Evolutionary conservation across 1,140 invertebrate species (phyloP).

Genomic region (Cydia pomonella): DNA sequence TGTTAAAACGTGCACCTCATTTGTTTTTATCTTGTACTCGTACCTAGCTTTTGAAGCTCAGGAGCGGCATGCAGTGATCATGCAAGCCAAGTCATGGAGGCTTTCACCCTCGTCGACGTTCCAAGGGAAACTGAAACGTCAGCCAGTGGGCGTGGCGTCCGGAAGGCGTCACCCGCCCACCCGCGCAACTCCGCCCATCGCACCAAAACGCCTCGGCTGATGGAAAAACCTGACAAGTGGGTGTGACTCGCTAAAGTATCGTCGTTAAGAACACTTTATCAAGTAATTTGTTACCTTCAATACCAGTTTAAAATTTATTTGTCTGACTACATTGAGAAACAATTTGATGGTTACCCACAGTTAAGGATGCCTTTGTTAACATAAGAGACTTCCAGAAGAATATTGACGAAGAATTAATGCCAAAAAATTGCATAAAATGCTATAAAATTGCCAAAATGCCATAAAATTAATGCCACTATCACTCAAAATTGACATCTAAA

Average conservation of each 20-base stretch:
- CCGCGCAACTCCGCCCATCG: conserved; percentile 50
- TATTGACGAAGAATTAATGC: too few species aligned
- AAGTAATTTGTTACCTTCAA: conserved; percentile 76
- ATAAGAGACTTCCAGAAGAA: too few species aligned
- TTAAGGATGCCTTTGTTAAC: conserved; percentile 27
- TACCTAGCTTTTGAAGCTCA: not conserved
- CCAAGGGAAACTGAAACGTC: conserved; percentile 64
- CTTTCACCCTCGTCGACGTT: conserved; percentile 66
- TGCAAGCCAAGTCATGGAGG: conserved; percentile 38
- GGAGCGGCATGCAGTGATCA: not conserved
- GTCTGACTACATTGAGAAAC: not conserved
- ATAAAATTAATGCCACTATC: too few species aligned
- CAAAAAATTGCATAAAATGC: too few species aligned
- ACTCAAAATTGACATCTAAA: too few species aligned
- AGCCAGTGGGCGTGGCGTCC: conserved; percentile 62
- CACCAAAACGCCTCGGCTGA: conserved; percentile 49
- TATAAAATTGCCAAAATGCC: too few species aligned
- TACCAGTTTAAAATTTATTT: conserved; percentile 67
- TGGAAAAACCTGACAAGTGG: conserved; percentile 73
- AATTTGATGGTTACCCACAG: conserved; percentile 9
- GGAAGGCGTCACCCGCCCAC: conserved; percentile 56
- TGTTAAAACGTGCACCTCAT: not conserved
- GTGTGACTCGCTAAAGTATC: conserved; percentile 63
- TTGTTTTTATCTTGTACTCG: not conserved
- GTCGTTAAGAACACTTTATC: conserved; percentile 75